Evolutionary conservation across 2,113 vertebrate genomes (phyloP).

Genomic region (Callipepla squamata): DNA sequence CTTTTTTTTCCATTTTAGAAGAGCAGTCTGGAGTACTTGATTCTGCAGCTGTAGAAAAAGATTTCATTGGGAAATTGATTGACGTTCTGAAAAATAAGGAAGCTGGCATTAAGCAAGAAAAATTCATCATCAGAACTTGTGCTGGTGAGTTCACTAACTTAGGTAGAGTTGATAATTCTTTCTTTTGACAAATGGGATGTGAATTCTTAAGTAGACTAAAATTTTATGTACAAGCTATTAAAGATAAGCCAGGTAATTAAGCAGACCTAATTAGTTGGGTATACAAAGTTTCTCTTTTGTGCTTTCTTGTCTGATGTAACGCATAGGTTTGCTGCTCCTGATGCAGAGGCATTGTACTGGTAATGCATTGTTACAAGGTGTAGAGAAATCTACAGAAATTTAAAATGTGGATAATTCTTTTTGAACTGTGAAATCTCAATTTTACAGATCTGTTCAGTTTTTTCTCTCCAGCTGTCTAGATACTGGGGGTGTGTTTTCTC

Average conservation of each 20-base stretch:
- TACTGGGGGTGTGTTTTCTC: not conserved
- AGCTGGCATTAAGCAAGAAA: not conserved
- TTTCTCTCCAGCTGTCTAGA: not conserved
- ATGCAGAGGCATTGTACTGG: not conserved
- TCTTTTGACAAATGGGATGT: not conserved
- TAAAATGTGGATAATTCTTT: not conserved
- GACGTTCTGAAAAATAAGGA: not conserved
- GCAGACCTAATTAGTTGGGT: not conserved
- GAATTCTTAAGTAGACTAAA: not conserved
- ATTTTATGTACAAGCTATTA: not conserved
- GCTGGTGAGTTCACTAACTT: constrained; percentile 36
- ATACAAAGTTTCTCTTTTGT: not conserved
- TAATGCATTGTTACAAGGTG: not conserved
- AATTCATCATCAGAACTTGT: not conserved
- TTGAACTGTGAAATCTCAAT: not conserved
- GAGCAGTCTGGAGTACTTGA: not conserved
- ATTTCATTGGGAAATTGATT: not conserved
- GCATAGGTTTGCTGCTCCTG: not conserved
- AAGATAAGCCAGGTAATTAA: not conserved
- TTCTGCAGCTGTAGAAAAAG: not conserved
- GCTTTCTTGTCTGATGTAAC: not conserved
- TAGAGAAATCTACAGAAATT: not conserved
- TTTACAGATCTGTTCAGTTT: not conserved
- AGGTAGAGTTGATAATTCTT: not conserved
- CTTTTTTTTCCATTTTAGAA: not conserved